Conservation (phyloP, 2,888 invertebrate species). For the Athalia rosae region DNA sequence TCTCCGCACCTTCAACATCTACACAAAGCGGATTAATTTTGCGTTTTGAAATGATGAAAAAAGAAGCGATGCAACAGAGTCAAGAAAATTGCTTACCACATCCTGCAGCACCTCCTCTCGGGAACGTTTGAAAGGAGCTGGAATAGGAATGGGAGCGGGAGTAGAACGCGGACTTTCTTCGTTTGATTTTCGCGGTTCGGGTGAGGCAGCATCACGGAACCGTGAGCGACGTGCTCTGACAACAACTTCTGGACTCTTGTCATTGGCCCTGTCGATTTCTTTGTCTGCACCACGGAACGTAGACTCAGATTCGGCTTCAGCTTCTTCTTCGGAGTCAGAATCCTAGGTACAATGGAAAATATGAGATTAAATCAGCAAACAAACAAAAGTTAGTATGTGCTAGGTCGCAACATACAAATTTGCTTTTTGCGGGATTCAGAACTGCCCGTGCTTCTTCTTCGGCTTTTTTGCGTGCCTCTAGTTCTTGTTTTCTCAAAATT, state of each 20-base stretch:
- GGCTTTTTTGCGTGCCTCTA: slow-evolving; percentile 75
- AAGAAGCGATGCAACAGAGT: not conserved
- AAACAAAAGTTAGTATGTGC: not conserved
- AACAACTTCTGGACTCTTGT: slow-evolving; percentile 66
- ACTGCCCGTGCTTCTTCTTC: slow-evolving; percentile 75
- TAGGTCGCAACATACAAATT: slow-evolving; percentile 75
- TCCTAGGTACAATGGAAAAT: slow-evolving; percentile 63
- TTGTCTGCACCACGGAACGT: slow-evolving; percentile 56
- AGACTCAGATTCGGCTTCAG: slow-evolving; percentile 63
- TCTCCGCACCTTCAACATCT: slow-evolving; percentile 92
- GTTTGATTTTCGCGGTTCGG: slow-evolving; percentile 60
- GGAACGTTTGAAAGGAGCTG: slow-evolving; percentile 73
- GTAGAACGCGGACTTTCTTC: slow-evolving; percentile 64
- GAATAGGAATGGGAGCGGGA: slow-evolving; percentile 51
- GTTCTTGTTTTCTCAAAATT: slow-evolving; percentile 78
- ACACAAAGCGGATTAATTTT: slow-evolving; percentile 47
- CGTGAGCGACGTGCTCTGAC: slow-evolving; percentile 69
- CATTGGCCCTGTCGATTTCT: slow-evolving; percentile 60
- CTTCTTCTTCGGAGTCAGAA: slow-evolving; percentile 73
- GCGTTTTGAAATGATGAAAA: slow-evolving; percentile 27
- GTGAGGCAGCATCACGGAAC: slow-evolving; percentile 71
- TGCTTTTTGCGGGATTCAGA: slow-evolving; percentile 75
- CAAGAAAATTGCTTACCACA: slow-evolving; percentile 75
- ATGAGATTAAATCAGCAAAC: not conserved
- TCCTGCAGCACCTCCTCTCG: slow-evolving; percentile 82